phyloP scores from a whole-genome alignment of 2,888 invertebrate species.

The Drosophila paramelanica region DNA sequence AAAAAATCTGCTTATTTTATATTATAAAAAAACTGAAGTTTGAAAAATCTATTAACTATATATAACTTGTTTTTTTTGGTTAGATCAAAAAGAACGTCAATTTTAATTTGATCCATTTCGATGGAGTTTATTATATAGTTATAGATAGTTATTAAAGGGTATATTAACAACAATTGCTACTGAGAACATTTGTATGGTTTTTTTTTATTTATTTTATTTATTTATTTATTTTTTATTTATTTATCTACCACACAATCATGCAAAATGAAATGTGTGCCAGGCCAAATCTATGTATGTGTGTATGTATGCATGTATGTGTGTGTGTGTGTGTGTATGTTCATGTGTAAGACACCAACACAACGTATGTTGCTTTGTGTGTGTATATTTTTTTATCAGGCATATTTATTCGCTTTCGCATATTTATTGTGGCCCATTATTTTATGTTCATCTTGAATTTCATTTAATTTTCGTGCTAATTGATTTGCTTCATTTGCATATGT shows the following conservation, averaged over 20 bases:
- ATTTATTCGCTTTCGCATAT: slow-evolving; percentile 6
- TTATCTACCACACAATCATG: neutral
- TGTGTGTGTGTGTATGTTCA: neutral
- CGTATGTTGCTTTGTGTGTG: neutral
- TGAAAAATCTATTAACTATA: too few relatives aligned
- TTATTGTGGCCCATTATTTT: slow-evolving; percentile 10
- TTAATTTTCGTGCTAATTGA: slow-evolving; percentile 31
- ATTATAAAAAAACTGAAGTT: too few relatives aligned
- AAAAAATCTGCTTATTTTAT: too few relatives aligned
- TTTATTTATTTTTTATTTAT: neutral
- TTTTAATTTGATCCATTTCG: too few relatives aligned
- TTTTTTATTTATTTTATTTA: neutral
- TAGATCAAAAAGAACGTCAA: too few relatives aligned
- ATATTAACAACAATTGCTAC: neutral
- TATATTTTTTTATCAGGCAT: neutral
- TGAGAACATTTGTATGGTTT: neutral
- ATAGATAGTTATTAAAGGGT: neutral
- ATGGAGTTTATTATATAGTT: too few relatives aligned
- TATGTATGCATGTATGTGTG: neutral
- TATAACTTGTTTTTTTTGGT: too few relatives aligned
- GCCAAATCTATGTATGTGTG: neutral
- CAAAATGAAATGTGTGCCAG: neutral
- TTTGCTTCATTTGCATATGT: slow-evolving; percentile 34
- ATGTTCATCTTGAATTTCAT: slow-evolving; percentile 28
- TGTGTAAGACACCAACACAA: neutral